phyloP scores from a whole-genome alignment of 2,888 invertebrate species.

The Ophonus ardosiacus region DNA sequence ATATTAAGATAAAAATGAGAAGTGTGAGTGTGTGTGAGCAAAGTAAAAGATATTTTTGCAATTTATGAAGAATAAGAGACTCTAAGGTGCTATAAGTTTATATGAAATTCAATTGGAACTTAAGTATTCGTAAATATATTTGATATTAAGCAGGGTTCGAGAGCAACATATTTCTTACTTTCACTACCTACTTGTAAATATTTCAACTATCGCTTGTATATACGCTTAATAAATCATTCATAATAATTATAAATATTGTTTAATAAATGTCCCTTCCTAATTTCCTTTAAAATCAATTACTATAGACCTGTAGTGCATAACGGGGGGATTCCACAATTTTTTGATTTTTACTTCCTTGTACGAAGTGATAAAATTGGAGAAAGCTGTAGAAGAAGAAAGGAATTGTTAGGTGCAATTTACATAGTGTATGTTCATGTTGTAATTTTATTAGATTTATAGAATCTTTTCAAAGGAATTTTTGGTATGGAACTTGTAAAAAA shows the following conservation, averaged over 20 bases:
- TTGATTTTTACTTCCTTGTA: too few relatives aligned
- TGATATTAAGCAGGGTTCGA: conserved; percentile 58
- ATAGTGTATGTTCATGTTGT: too few relatives aligned
- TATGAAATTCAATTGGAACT: conserved; percentile 63
- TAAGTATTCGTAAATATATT: conserved; percentile 43
- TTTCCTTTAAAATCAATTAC: too few relatives aligned
- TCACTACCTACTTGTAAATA: conserved; percentile 50
- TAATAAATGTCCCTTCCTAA: too few relatives aligned
- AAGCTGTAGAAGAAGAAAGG: too few relatives aligned
- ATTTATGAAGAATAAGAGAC: conserved; percentile 57
- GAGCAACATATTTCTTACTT: conserved; percentile 61
- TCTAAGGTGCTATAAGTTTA: conserved; percentile 61
- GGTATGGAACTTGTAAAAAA: too few relatives aligned
- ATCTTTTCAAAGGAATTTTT: too few relatives aligned
- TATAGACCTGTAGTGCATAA: too few relatives aligned
- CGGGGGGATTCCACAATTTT: too few relatives aligned
- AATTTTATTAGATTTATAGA: too few relatives aligned
- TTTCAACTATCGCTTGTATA: conserved; percentile 58
- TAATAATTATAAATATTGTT: neutral
- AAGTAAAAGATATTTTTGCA: conserved; percentile 60
- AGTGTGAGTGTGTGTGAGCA: conserved; percentile 22
- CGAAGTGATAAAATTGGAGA: too few relatives aligned
- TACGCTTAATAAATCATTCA: conserved; percentile 56
- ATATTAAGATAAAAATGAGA: conserved; percentile 37
- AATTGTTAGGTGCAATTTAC: too few relatives aligned